These are phyloP conservation scores for Nymphalis io DNA, from an alignment of 1,140 invertebrate species.

Conservation along the genomic window DNA sequence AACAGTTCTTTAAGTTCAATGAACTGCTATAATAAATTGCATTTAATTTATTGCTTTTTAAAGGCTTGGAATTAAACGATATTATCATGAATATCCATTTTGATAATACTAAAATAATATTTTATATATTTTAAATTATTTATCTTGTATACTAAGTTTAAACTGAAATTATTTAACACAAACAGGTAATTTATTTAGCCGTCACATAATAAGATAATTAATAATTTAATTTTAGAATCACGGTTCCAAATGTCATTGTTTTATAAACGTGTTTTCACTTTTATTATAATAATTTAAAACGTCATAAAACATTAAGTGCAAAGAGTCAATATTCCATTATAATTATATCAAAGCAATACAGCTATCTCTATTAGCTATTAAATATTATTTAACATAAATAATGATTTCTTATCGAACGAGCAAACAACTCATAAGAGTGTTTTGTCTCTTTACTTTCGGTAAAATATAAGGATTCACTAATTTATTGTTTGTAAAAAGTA, in stretches of 20 bases:
- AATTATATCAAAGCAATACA: slow-evolving; percentile 21
- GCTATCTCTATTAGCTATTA: slow-evolving; percentile 23
- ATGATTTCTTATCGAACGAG: slow-evolving; percentile 14
- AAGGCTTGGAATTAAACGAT: too few relatives aligned
- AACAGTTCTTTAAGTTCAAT: slow-evolving; percentile 36
- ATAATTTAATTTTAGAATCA: too few relatives aligned
- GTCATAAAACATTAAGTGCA: slow-evolving; percentile 7
- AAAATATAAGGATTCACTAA: neutral
- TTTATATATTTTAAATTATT: too few relatives aligned
- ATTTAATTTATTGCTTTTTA: too few relatives aligned
- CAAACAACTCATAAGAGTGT: slow-evolving; percentile 19
- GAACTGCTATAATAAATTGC: slow-evolving; percentile 25
- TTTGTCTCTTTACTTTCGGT: neutral
- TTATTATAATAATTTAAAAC: neutral
- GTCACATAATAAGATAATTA: too few relatives aligned
- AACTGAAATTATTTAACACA: too few relatives aligned
- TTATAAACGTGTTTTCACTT: neutral
- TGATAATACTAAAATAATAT: too few relatives aligned
- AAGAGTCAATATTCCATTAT: slow-evolving; percentile 27
- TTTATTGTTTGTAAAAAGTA: neutral
- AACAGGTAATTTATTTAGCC: too few relatives aligned
- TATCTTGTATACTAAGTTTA: too few relatives aligned
- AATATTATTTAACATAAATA: slow-evolving; percentile 29
- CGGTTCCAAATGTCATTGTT: too few relatives aligned
- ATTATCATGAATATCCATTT: too few relatives aligned